Percentiles rank a stretch among this genome's conserved stretches.
These are phyloP conservation scores for Sandelia bainsii DNA, from an alignment of 2,797 vertebrate genomes.

Conservation along the genomic window DNA sequence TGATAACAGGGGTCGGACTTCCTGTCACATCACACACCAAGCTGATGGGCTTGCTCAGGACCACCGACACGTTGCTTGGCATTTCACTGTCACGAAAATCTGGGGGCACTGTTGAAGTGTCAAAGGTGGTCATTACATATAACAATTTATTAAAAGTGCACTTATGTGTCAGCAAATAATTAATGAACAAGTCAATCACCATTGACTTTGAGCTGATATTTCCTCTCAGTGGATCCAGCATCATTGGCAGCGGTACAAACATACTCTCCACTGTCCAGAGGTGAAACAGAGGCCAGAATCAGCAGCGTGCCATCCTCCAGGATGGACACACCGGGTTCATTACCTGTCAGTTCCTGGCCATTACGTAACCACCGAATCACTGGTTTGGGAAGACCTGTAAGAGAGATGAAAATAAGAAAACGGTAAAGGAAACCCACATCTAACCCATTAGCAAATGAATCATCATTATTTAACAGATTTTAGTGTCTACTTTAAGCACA, in stretches of 20 bases:
- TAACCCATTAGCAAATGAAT: neutral
- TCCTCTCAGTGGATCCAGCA: conserved; percentile 93
- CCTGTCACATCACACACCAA: conserved; percentile 93
- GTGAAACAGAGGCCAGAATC: conserved; percentile 89
- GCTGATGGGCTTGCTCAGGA: conserved; percentile 86
- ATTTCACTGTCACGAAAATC: conserved; percentile 87
- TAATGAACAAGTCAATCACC: conserved; percentile 81
- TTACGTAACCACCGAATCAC: conserved; percentile 93
- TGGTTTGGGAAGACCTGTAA: conserved; percentile 92
- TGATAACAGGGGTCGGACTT: conserved; percentile 89
- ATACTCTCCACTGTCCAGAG: conserved; percentile 92
- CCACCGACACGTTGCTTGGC: conserved; percentile 87
- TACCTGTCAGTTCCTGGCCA: conserved; percentile 89
- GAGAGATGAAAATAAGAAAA: neutral
- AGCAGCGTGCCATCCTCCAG: conserved; percentile 90
- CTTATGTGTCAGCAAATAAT: neutral
- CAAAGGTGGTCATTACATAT: neutral
- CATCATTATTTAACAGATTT: neutral
- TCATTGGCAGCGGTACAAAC: conserved; percentile 93
- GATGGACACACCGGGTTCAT: conserved; percentile 90
- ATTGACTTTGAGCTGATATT: conserved; percentile 94
- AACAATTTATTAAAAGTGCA: neutral
- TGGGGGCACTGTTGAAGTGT: conserved; percentile 89
- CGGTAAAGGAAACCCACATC: neutral
- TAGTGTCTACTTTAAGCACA: neutral